These are phyloP conservation scores for Nesogale talazaci DNA, from an alignment of 2,113 vertebrate species.

Conservation along the genomic window DNA sequence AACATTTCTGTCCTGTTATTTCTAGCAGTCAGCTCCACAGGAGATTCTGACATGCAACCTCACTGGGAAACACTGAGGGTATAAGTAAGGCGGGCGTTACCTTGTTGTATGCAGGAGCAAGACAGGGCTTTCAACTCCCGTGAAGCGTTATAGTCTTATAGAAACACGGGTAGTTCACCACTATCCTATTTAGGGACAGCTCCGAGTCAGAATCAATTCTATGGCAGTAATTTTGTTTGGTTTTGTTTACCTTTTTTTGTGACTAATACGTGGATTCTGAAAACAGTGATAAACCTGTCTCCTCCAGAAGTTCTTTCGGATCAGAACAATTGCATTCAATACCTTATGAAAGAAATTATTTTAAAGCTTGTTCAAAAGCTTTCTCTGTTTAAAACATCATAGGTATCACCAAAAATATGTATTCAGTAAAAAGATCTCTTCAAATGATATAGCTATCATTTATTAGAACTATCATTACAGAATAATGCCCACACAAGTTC, in stretches of 20 bases:
- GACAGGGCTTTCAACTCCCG: too few species aligned
- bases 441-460: neutral
- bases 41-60: neutral
- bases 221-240: conserved; percentile 6
- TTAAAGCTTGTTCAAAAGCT: neutral
- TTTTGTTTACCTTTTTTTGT: neutral
- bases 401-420: conserved; percentile 34
- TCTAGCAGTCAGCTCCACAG: neutral
- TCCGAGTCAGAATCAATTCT: too few species aligned
- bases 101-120: too few species aligned
- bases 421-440: conserved; percentile 15
- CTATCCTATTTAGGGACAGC: too few species aligned
- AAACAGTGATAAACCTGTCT: conserved; percentile 21
- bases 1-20: too few species aligned
- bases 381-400: conserved; percentile 39
- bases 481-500: conserved; percentile 28
- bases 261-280: neutral
- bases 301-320: conserved; percentile 26
- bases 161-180: too few species aligned
- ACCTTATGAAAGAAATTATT: conserved; percentile 12
- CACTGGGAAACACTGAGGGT: neutral
- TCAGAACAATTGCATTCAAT: neutral
- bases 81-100: conserved; percentile 4
- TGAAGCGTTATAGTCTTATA: too few species aligned
- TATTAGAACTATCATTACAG: conserved; percentile 54